Evolutionary conservation across 2,113 vertebrate genomes (phyloP), one percentile per base, ranked within the genome.

Genomic region (Copsychus sechellarum): DNA sequence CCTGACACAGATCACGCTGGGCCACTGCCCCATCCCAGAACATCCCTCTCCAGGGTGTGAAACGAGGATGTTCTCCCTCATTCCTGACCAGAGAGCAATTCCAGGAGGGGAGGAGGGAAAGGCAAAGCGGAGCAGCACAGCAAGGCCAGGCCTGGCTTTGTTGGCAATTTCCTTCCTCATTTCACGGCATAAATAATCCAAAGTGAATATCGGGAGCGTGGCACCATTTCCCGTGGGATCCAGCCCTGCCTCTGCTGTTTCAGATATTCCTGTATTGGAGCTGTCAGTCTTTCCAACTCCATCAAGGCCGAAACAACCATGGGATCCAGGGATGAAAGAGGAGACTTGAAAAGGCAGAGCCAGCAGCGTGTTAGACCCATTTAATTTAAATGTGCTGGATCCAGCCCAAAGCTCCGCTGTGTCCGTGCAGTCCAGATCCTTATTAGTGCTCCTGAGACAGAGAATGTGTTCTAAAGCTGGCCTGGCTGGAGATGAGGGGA

Each of bases 381-480:
- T 91, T 87, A 53, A 95, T 95, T 91, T 58, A 42, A 81, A 92
- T 18, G 66, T 24, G 42, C 77, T 18, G 26, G n/a, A 53, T 85
- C 83, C 66, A 86, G 80, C 88, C 60, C 56, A 48, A 40, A 62
- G 78, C 11, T 71, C 62, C 1, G 1, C 57, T 64, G 31, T 18
- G 78, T 45, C 57, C 21, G 0, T 64, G 84, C 66, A 22, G 72
- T 62, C 92, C 14, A 22, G 62, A 58, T 69, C 73, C 62, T 81
- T 36, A 34, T 85, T 86, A 61, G 73, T 31, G 69, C 48, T 31
- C 25, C 22, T 5, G 12, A 81, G 67, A 56, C n/a, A 36, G 70
- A 65, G 78, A 34, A 76, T 58, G 18, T 9, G 43, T 21, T 83
- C 86, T 45, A 67, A 24, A 65, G 56, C 70, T 53, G 81, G 34